Evolutionary conservation across 1,140 invertebrate genomes (phyloP).

Genomic region (Drosophila cardini): DNA sequence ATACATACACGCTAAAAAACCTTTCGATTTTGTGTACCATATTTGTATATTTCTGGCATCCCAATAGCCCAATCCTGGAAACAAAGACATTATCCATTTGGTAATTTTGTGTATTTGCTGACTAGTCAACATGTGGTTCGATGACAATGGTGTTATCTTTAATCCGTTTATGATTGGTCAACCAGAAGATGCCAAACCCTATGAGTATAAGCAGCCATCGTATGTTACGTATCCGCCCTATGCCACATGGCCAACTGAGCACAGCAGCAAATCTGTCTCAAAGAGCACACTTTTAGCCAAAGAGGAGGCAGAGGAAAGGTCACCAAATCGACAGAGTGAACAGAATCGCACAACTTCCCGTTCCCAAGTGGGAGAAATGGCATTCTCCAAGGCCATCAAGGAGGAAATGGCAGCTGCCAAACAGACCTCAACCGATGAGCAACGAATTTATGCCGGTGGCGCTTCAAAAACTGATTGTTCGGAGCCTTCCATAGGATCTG

Average conservation of each 20-base stretch:
- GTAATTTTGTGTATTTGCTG: neutral
- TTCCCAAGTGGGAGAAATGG: conserved; percentile 49
- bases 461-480: neutral
- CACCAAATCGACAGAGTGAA: neutral
- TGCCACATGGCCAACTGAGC: conserved; percentile 36
- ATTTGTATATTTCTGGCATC: neutral
- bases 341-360: neutral
- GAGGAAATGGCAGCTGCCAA: conserved; percentile 63
- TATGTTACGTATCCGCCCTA: conserved; percentile 50
- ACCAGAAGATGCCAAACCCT: conserved; percentile 6
- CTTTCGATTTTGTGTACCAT: neutral
- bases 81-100: neutral
- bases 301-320: neutral
- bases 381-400: conserved; percentile 65
- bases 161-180: conserved; percentile 63
- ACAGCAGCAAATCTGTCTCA: conserved; percentile 33
- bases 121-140: conserved; percentile 42
- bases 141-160: conserved; percentile 43
- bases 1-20: neutral
- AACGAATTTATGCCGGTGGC: conserved; percentile 29
- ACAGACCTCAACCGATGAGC: conserved; percentile 2
- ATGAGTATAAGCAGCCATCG: conserved; percentile 31
- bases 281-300: conserved; percentile 9
- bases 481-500: neutral
- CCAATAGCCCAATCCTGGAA: neutral